Evolutionary conservation across 2,113 vertebrate species (phyloP), one percentile per base, ranked within the genome.

Genomic region (Pseudois nayaur): DNA sequence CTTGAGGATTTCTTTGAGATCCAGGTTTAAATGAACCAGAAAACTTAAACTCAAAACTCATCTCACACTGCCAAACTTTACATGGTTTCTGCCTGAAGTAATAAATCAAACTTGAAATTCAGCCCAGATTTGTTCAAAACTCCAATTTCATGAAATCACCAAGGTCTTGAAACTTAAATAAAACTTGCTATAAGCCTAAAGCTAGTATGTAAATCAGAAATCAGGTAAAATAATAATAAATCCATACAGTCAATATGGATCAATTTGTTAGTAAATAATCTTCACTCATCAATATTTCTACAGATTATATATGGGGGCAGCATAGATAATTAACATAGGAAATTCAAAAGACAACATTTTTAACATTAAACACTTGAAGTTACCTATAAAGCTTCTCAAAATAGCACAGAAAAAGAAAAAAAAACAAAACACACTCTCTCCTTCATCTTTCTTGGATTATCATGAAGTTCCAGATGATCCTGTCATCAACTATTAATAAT

Each of bases 11-110:
- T 85, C 89, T 93, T 93, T 96, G 94, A 97, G 94, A 97, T 95
- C 55, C 79, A 95, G 76, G 89, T 95, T 97, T 98, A 98, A 98
- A 98, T 98, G 97, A 98, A 97, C 96, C 97, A 97, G 97, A 98
- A 97, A 98, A 98, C 91, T 92, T 96, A 97, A 91, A 97, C 82
- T 92, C 76, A 93, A 98, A 97, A 95, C 91, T 95, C 79, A 93
- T 93, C 79, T 95, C 76, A 95, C 50, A 85, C 54, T 98, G 97
- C 86, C 91, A 97, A 97, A 97, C 64, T 97, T 98, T 96, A 94
- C 93, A 95, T 95, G 84, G 59, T 94, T 97, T 97, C 83, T 90
- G 95, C 89, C 83, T 95, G 45, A 98, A 95, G 98, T 96, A 98
- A 98, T 89, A 97, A 97, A 97, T 98, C 62, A 97, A 89, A 97